Evolutionary conservation across 1,140 invertebrate species (phyloP), one percentile per base, ranked within the genome.

Genomic region (Aphelenchoides besseyi): DNA sequence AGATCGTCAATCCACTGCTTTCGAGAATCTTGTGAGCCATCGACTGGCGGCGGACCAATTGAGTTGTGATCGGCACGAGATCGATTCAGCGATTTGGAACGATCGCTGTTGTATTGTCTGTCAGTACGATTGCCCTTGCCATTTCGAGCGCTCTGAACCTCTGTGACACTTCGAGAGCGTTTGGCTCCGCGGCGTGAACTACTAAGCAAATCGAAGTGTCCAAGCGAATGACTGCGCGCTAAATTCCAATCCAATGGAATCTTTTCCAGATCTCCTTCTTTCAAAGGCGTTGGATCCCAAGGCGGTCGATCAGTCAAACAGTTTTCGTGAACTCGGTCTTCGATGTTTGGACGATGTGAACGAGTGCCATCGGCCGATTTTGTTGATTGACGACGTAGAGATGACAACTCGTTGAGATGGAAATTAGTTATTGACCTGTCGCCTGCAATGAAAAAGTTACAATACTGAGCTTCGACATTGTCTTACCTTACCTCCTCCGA

Each of bases 171-270:
- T 61, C 12, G 32, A 33, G 63, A 37, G 48, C 30, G 63, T 36
- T 33, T 55, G 16, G 28, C 16, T 36, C 36, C 63, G 18, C 30
- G 16, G 9, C 36, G 16, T 66, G n/a, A 12, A 12, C 26, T 1
- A 16, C 16, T 1, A 16, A 1, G 1, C 32, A 1, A 2, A n/a
- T 37, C 63, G 36, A 64, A 2, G 30, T 35, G 12, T 16, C 12
- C 9, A 18, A 66, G 29, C 0, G 63, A 66, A 23, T 66, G 32
- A 12, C 16, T 18, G 1, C 32, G 1, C 12, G 63, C 12, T 16
- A 66, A 33, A 66, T 66, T 66, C 26, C 16, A 66, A 29, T 66
- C 63, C 0, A 66, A 3, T 2, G 63, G 63, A 32, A 66, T 66
- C 3, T 66, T 66, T 1, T 66, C 32, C 16, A 66, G 1, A 23